Base-by-base conservation (phyloP, 2,113 vertebrate species). In the Heterochromis multidens region DNA sequence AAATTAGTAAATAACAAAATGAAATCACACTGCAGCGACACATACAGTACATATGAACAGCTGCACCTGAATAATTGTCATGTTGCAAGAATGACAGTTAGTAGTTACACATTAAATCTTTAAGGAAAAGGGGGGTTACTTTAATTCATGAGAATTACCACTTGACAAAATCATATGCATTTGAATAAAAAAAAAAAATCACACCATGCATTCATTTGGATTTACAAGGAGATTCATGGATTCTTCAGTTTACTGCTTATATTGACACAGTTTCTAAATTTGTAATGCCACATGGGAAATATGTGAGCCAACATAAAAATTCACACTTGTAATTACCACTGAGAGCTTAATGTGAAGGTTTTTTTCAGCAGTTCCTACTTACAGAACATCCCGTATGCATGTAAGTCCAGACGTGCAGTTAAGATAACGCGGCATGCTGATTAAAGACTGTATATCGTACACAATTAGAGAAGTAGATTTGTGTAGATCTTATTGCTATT, bases 221-320 rank as follows among this genome's bases (percentile, higher is more conserved):
- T 21, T 37, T 16, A 14, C 3, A 7, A 46, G n/a, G 25, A 27
- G 59, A 37, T 67, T 31, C 1, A 0, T 1, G 19, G 33, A 9
- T 60, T 81, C 29, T 17, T 16, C n/a, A 8, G 31, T 79, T 60
- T 81, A 60, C 3, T 79, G 37, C 82, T 82, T 49, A 80, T 59
- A 46, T 37, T 82, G 82, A 92, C 80, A 82, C 80, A 87, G 60
- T 90, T 88, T 91, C 84, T 67, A 77, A 80, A 92, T 86, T n/a
- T 79, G 54, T 9, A 61, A 33, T 37, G 40, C 25, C 77, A 76
- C 62, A 46, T 77, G 82, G 76, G 88, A 84, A 67, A 78, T 43
- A 59, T 60, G 60, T 49, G 82, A 72, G 52, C 29, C 43, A 72
- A 70, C 12, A 56, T 57, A 40, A 89, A 37, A 87, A 67, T 60